phyloP scores from a whole-genome alignment of 2,113 vertebrate species.

The Erythrocercus mccallii region DNA sequence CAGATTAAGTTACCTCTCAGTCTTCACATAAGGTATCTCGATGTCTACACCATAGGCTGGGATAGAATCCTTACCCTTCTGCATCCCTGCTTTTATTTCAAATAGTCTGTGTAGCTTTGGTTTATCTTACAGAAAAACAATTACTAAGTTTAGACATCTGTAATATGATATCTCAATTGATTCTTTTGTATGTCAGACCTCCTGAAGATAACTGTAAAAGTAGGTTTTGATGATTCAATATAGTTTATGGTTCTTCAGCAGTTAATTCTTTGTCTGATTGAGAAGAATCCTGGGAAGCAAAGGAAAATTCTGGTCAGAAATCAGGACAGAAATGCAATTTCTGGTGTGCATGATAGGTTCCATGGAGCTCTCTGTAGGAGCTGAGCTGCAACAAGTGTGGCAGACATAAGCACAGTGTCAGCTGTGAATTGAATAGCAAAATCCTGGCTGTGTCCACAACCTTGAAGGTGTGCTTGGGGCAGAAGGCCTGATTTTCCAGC shows the following conservation, averaged over 20 bases:
- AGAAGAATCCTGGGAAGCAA: not conserved
- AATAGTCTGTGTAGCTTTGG: not conserved
- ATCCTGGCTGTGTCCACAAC: not conserved
- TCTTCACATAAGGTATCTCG: not conserved
- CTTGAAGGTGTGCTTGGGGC: not conserved
- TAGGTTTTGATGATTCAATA: not conserved
- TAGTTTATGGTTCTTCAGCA: not conserved
- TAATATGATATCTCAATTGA: not conserved
- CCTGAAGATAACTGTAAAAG: not conserved
- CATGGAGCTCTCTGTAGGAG: not conserved
- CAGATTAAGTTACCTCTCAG: not conserved
- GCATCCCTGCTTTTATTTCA: not conserved
- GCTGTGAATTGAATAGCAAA: not conserved
- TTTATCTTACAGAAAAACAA: not conserved
- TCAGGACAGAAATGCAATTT: not conserved
- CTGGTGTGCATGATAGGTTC: not conserved
- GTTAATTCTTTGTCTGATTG: not conserved
- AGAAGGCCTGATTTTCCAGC: not conserved
- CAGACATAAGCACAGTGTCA: not conserved
- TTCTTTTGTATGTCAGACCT: not conserved
- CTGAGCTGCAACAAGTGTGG: not conserved
- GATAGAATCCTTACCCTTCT: not conserved
- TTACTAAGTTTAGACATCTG: not conserved
- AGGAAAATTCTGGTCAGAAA: not conserved
- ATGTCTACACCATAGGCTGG: not conserved